Percentiles rank a stretch among this genome's conserved stretches.
phyloP scores from a whole-genome alignment of 2,113 vertebrate genomes.

The Picathartes gymnocephalus region DNA sequence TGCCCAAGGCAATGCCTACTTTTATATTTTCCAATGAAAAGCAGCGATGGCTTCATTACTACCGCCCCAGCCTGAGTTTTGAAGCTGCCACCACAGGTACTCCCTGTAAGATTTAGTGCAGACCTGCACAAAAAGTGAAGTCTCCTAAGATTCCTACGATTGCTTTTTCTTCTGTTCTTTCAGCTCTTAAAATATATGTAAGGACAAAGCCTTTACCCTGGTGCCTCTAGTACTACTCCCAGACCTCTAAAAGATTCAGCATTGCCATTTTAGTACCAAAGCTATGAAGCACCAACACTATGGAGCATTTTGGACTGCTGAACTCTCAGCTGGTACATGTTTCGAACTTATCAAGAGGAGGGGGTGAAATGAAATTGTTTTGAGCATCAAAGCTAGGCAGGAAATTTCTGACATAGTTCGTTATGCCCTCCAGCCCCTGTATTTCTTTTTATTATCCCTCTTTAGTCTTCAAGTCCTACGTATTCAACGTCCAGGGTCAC shows the following conservation, averaged over 20 bases:
- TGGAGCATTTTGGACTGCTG: background rate
- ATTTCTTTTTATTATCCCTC: constrained; percentile 56
- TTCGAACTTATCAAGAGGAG: background rate
- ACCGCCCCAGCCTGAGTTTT: background rate
- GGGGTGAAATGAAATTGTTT: background rate
- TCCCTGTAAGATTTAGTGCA: background rate
- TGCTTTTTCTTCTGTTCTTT: background rate
- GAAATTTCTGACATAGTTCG: constrained; percentile 54
- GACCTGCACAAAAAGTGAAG: background rate
- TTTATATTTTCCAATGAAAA: background rate
- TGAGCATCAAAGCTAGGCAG: background rate
- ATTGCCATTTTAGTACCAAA: background rate
- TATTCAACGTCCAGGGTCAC: constrained; percentile 24
- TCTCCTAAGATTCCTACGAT: background rate
- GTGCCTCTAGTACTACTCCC: background rate
- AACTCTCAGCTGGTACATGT: background rate
- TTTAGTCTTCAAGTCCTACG: constrained; percentile 16
- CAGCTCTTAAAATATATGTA: background rate
- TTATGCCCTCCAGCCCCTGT: constrained; percentile 36
- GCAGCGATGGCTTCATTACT: background rate
- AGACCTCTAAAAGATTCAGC: background rate
- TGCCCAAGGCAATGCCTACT: background rate
- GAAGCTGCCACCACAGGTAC: background rate
- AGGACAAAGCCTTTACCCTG: background rate
- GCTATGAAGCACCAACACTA: background rate